Evolutionary conservation across 2,113 vertebrate genomes (phyloP), one percentile per base, ranked within the genome.

Genomic region (Bufo bufo): DNA sequence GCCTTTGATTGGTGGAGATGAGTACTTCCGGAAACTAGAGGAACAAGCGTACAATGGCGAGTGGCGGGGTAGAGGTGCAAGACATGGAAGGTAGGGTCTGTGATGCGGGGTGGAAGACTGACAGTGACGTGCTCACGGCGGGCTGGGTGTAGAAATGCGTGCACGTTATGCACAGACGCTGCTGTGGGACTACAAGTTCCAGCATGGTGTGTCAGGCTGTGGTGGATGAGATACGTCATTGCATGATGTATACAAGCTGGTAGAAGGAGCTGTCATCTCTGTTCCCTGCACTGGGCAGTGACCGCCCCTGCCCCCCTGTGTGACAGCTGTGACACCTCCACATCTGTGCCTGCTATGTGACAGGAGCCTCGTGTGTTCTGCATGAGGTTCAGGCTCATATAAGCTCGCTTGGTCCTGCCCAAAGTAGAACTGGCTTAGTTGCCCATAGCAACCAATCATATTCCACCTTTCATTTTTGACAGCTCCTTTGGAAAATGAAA

Each of bases 1-100:
- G 52, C 63, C 4, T 49, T 17, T 66, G 71, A 77, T 84, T 84
- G 87, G 81, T 56, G 47, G 58, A 33, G 47, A 9, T 10, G 47
- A 19, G 10, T 2, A 47, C 72, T 88, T 84, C 84, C 80, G 89
- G 85, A 52, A 56, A 23, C 20, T 65, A 71, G 9, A 81, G 47
- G 50, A 77, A n/a, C 49, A 52, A 23, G 0, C 17, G 54, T 49
- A 88, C 47, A 83, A 74, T 77, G 89, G 69, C 61, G 80, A 50
- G 75, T 65, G 49, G 86, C 3, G 69, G 59, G 33, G 66, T 19
- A 20, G 85, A 82, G 4, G 72, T 82, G 49, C 85, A 83, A 14
- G 81, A 79, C 47, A 82, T 74, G 59, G 80, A 87, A 78, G 89
- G 80, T 82, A 75, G 47, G 79, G 17, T 1, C 14, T 3, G 20